Evolutionary conservation across 2,888 invertebrate genomes (phyloP).

Genomic region (Sinohyriopsis cumingii): DNA sequence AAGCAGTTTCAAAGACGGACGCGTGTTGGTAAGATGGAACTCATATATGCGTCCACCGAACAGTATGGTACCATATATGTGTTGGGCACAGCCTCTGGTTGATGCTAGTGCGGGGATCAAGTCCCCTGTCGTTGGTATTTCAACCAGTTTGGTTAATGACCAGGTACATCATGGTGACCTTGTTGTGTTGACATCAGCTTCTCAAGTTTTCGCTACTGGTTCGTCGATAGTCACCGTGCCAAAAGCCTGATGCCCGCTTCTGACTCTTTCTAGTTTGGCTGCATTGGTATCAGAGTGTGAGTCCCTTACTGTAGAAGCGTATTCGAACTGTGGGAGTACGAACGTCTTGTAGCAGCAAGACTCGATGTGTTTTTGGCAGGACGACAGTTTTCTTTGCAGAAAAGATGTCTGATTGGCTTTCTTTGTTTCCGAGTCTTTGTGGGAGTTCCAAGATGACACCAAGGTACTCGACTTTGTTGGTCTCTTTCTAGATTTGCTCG

Average conservation of each 20-base stretch:
- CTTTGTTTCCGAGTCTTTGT: neutral
- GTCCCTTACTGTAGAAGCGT: neutral
- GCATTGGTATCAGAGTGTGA: neutral
- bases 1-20: no score
- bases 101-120: neutral
- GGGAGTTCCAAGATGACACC: slow-evolving; percentile 1
- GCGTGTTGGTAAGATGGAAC: no score
- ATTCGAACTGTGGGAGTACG: neutral
- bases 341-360: neutral
- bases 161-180: neutral
- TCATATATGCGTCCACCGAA: no score
- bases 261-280: neutral
- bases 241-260: slow-evolving; percentile 1
- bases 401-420: slow-evolving; percentile 5
- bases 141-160: neutral
- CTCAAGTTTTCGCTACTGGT: neutral
- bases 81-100: no score
- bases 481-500: slow-evolving; percentile 1
- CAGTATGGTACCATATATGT: no score
- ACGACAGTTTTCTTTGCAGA: neutral
- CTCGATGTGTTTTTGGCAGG: neutral
- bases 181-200: slow-evolving; percentile 2
- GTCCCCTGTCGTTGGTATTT: neutral
- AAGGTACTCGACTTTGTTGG: neutral
- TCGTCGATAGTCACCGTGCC: slow-evolving; percentile 1